Conservation (phyloP, 2,888 invertebrate species). For the Cheilosia pagana region DNA sequence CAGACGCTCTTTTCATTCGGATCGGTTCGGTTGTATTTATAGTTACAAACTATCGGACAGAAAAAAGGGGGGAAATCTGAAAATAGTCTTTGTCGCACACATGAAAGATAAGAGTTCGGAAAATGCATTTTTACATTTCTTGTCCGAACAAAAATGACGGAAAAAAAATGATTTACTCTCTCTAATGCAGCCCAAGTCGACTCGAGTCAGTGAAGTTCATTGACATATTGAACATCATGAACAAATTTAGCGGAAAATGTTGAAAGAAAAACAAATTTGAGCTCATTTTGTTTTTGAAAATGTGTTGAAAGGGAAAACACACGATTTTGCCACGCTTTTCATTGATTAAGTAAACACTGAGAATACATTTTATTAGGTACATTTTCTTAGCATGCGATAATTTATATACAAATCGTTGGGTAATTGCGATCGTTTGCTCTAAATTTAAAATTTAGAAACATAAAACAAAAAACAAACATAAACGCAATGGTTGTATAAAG, state of each 20-base stretch:
- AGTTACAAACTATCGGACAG: conserved; percentile 35
- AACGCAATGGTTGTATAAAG: not conserved
- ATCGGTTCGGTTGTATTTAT: conserved; percentile 45
- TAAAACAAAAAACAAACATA: not conserved
- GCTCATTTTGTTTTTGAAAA: conserved; percentile 7
- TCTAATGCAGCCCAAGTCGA: conserved; percentile 3
- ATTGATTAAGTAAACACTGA: conserved; percentile 4
- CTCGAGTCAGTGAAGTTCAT: conserved; percentile 30
- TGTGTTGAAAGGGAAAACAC: conserved; percentile 2
- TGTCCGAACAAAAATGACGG: conserved; percentile 23
- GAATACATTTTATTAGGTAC: not conserved
- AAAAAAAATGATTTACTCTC: conserved; percentile 32
- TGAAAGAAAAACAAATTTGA: not conserved
- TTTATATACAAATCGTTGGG: not conserved
- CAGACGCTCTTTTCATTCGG: not conserved
- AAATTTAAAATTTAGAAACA: conserved; percentile 7
- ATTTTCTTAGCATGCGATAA: not conserved
- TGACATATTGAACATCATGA: conserved; percentile 29
- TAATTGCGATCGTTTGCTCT: conserved; percentile 3
- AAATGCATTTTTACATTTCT: conserved; percentile 54
- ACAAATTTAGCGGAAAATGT: conserved; percentile 4
- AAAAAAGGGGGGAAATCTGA: conserved; percentile 51
- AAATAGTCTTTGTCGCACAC: conserved; percentile 47
- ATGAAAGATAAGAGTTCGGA: conserved; percentile 40
- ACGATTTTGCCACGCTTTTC: conserved; percentile 17